Percentiles rank a stretch among this genome's conserved stretches.
Evolutionary conservation across 2,888 invertebrate genomes (phyloP).

Genomic region (Limnephilus rhombicus): DNA sequence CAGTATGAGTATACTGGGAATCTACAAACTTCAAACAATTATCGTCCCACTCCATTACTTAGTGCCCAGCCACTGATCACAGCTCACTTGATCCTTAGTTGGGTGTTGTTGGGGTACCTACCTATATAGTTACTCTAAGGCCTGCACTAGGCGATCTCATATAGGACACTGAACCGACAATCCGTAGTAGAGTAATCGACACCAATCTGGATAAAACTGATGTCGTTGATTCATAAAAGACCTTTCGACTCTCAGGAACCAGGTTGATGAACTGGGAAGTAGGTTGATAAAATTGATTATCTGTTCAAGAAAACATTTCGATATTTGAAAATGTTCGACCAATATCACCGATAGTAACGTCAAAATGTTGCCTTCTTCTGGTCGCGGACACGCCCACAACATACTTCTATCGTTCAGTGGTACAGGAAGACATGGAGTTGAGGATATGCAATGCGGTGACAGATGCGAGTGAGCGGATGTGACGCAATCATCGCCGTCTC

Average conservation of each 20-base stretch:
- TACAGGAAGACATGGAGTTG: background rate
- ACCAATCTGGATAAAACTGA: background rate
- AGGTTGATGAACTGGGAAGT: background rate
- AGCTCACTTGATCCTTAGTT: background rate
- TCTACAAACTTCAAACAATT: background rate
- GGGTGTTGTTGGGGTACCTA: background rate
- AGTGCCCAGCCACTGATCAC: background rate
- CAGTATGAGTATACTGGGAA: background rate
- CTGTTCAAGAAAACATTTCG: background rate
- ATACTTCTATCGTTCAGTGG: background rate
- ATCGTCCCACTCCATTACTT: background rate
- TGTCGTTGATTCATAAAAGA: too few relatives aligned
- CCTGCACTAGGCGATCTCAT: background rate
- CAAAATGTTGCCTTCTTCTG: background rate
- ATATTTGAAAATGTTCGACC: background rate
- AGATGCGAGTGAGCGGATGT: background rate
- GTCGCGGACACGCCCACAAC: background rate
- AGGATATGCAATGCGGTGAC: background rate
- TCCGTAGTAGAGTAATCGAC: background rate
- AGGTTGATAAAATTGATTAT: background rate
- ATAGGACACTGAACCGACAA: background rate
- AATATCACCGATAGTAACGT: background rate
- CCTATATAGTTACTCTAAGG: too few relatives aligned
- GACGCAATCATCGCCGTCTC: background rate
- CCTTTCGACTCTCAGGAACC: background rate